phyloP scores from a whole-genome alignment of 2,888 invertebrate species.

The Ophion slaviceki region DNA sequence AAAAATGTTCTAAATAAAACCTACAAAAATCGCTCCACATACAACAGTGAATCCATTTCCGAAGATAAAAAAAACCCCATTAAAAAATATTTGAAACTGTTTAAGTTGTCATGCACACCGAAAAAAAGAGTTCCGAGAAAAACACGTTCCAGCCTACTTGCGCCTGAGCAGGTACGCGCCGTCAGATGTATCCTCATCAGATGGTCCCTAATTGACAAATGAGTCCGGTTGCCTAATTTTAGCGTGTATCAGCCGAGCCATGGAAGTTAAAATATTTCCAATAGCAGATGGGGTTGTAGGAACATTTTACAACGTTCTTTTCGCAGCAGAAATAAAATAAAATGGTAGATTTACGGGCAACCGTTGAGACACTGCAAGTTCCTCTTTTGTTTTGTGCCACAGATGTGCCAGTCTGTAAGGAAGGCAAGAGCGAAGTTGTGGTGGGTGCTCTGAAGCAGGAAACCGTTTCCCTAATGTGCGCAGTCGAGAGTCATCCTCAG shows the following conservation, averaged over 20 bases:
- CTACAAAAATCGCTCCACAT: too few relatives aligned
- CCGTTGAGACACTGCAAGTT: not conserved
- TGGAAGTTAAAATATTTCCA: not conserved
- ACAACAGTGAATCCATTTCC: too few relatives aligned
- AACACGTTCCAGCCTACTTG: too few relatives aligned
- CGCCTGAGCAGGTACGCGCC: too few relatives aligned
- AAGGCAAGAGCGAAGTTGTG: constrained; percentile 91
- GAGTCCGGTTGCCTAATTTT: not conserved
- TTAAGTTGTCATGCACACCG: too few relatives aligned
- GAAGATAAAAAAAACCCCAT: not conserved
- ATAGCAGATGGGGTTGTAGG: too few relatives aligned
- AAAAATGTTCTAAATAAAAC: too few relatives aligned
- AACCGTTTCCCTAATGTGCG: constrained; percentile 93
- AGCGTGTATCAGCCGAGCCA: not conserved
- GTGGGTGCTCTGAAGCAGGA: constrained; percentile 94
- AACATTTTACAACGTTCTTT: not conserved
- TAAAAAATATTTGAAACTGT: too few relatives aligned
- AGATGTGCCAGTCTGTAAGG: constrained; percentile 80
- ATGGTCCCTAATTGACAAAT: not conserved
- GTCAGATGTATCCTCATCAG: not conserved
- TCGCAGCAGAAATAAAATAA: not conserved
- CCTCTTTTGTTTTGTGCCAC: constrained; percentile 53
- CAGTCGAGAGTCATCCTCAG: constrained; percentile 95
- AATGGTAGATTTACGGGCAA: not conserved
- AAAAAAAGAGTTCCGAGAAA: too few relatives aligned